Evolutionary conservation across 2,888 invertebrate genomes (phyloP).

Genomic region (Agrilus cyanescens): DNA sequence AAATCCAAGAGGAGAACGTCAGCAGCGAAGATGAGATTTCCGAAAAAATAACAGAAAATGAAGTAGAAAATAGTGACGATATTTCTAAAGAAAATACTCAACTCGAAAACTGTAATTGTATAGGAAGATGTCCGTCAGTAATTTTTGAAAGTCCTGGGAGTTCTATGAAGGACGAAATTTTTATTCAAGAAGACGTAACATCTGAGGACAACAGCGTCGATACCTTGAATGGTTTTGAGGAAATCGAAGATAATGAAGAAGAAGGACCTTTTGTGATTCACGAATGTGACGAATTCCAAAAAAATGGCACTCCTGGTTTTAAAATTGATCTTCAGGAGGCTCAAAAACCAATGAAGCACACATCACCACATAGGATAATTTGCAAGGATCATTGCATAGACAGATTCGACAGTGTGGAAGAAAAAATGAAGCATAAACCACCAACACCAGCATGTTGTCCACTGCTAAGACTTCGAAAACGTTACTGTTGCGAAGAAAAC

Average conservation of each 20-base stretch:
- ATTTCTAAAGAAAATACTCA: slow-evolving; percentile 16
- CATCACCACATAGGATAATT: slow-evolving; percentile 16
- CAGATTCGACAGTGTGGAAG: slow-evolving; percentile 21
- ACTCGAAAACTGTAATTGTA: slow-evolving; percentile 7
- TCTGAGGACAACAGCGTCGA: slow-evolving; percentile 12
- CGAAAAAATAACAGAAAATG: slow-evolving; percentile 16
- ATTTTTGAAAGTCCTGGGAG: slow-evolving; percentile 4
- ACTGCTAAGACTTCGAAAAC: slow-evolving; percentile 27
- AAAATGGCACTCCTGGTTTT: not conserved
- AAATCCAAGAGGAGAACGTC: slow-evolving; percentile 14
- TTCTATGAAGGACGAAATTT: slow-evolving; percentile 1
- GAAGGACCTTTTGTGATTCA: slow-evolving; percentile 2
- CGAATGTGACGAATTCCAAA: not conserved
- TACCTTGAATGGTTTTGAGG: slow-evolving; percentile 5
- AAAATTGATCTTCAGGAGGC: not conserved
- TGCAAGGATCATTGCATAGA: slow-evolving; percentile 34
- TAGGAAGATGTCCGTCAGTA: too few relatives aligned
- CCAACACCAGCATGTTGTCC: slow-evolving; percentile 22
- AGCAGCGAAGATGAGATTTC: slow-evolving; percentile 22
- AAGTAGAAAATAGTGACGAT: slow-evolving; percentile 13
- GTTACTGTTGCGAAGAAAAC: slow-evolving; percentile 34
- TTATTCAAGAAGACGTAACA: slow-evolving; percentile 7
- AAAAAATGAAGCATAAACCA: slow-evolving; percentile 15
- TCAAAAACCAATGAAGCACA: too few relatives aligned
- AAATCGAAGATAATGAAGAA: slow-evolving; percentile 4